Evolutionary conservation across 2,797 vertebrate genomes (phyloP), one percentile per base, ranked within the genome.

Genomic region (Poecilia wingei): DNA sequence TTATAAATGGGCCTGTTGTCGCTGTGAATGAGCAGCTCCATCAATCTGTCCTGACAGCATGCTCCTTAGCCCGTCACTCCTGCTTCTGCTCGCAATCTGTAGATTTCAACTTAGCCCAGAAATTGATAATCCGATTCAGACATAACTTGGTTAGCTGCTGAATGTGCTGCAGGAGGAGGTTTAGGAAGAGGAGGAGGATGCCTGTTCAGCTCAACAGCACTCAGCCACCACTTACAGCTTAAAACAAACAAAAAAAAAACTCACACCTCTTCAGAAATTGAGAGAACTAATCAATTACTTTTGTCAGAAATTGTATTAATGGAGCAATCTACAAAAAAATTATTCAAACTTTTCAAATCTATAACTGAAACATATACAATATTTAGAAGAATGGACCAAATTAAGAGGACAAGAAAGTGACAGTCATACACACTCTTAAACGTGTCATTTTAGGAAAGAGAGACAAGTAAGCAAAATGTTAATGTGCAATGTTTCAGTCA

Each of bases 81-180:
- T 79, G 92, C 94, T 95, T 92, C 95, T 87, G 92, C 93, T 93
- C 91, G 91, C 95, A 95, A 97, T 97, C 95, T 95, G 96, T 95
- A 96, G 94, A 95, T 94, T 96, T 96, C 96, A 95, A 95, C 93
- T 96, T 96, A 96, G 95, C 95, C 90, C 91, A 93, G 89, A 96
- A 97, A 97, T 97, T 96, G 96, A 95, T 97, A 96, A 97, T 96
- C 95, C 90, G 94, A 97, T 97, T 96, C 94, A 92, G 92, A 86
- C 90, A 76, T 97, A 97, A 97, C 95, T 92, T 91, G 92, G 94
- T 97, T 97, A 97, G 90, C 87, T 89, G 91, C 94, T 94, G 87
- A 90, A 92, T 92, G 91, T 88, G 92, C 87, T 88, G 85, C 81
- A 92, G 92, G 84, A 89, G 88, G 81, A 88, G 88, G 76, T 74